Conservation (phyloP, 2,797 vertebrate genomes). For the Thamnophis elegans region DNA sequence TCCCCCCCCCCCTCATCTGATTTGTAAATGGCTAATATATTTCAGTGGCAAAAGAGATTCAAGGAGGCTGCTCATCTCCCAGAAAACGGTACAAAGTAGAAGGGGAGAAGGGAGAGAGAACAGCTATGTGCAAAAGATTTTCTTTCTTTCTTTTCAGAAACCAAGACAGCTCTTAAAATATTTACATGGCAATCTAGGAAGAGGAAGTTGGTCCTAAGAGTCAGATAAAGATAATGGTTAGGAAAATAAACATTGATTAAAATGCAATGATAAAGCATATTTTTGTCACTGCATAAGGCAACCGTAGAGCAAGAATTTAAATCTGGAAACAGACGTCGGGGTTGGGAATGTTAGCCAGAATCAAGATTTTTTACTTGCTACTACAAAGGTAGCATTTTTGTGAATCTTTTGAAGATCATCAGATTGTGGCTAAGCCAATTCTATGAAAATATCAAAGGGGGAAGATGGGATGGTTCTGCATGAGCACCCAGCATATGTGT, state of each 20-base stretch:
- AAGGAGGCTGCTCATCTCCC: constrained; percentile 17
- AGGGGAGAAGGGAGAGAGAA: background rate
- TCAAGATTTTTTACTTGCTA: background rate
- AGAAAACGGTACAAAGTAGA: background rate
- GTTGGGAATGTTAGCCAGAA: background rate
- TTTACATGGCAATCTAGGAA: constrained; percentile 20
- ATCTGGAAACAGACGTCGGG: background rate
- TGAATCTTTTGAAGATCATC: background rate
- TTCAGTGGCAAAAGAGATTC: constrained; percentile 33
- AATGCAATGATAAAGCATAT: background rate
- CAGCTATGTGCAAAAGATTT: background rate
- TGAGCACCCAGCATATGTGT: background rate
- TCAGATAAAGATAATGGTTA: background rate
- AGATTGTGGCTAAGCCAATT: background rate
- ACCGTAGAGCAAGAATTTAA: background rate
- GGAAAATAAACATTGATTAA: background rate
- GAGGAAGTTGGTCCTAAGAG: background rate
- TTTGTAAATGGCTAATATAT: constrained; percentile 54
- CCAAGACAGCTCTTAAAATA: constrained; percentile 36
- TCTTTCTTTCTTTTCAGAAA: constrained; percentile 21
- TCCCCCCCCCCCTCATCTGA: constrained; percentile 57
- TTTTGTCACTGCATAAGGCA: background rate
- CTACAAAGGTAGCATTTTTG: background rate
- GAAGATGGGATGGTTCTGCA: background rate
- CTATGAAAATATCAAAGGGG: background rate